Evolutionary conservation across 2,888 invertebrate species (phyloP).

Genomic region (Corbicula japonica): DNA sequence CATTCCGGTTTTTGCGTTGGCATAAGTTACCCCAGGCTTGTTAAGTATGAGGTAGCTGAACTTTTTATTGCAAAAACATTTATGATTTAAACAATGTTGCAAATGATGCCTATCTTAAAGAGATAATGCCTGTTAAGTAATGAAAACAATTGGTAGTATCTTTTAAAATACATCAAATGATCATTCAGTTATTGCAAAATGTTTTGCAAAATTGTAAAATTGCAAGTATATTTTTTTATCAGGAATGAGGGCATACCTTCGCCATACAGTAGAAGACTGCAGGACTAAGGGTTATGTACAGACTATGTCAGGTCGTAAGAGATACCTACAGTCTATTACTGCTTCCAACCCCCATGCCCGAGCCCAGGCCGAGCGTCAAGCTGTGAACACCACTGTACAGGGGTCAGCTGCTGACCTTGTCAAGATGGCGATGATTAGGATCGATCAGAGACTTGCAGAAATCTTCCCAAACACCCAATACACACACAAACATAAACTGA

Average conservation of each 20-base stretch:
- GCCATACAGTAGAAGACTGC: constrained; percentile 90
- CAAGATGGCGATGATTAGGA: constrained; percentile 94
- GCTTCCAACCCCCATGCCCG: constrained; percentile 89
- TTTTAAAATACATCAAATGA: too few species aligned
- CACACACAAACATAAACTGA: constrained; percentile 69
- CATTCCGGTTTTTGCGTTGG: too few species aligned
- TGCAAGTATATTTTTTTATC: constrained; percentile 8
- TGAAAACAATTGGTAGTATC: too few species aligned
- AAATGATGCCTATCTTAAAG: too few species aligned
- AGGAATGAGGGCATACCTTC: constrained; percentile 90
- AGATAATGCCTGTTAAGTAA: too few species aligned
- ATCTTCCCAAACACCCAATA: constrained; percentile 85
- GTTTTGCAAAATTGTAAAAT: too few species aligned
- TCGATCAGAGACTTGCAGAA: constrained; percentile 89
- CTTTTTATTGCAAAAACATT: too few species aligned
- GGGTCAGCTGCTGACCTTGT: constrained; percentile 98
- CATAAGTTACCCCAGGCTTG: too few species aligned
- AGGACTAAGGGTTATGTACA: constrained; percentile 92
- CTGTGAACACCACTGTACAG: constrained; percentile 97
- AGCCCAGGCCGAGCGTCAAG: constrained; percentile 94
- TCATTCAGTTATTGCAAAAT: too few species aligned
- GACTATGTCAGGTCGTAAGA: constrained; percentile 93
- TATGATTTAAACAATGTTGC: too few species aligned
- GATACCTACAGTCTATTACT: constrained; percentile 90
- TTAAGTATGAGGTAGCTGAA: too few species aligned